Evolutionary conservation across 2,888 invertebrate genomes (phyloP).

Genomic region (Cephus pygmeus): DNA sequence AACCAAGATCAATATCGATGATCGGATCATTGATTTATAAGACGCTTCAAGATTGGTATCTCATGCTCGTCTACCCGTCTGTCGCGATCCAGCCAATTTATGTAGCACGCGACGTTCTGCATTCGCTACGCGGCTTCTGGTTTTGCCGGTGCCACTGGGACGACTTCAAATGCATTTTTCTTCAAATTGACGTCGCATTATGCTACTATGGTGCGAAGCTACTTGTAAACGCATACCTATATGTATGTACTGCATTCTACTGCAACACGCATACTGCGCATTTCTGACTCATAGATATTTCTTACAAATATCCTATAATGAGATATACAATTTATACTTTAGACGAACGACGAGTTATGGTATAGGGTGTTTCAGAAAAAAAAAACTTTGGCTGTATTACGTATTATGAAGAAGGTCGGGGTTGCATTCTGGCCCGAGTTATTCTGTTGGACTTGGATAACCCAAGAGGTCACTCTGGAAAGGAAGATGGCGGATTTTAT

Average conservation of each 20-base stretch:
- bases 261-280: background rate
- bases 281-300: background rate
- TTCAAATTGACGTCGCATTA: background rate
- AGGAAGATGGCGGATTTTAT: background rate
- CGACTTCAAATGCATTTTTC: background rate
- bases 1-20: conserved; percentile 40
- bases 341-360: background rate
- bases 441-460: background rate
- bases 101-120: conserved; percentile 50
- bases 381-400: background rate
- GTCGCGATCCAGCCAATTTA: conserved; percentile 48
- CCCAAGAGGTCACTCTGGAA: background rate
- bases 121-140: conserved; percentile 45
- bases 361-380: background rate
- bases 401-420: background rate
- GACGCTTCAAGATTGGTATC: conserved; percentile 45
- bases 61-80: conserved; percentile 35
- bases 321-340: background rate
- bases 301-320: background rate
- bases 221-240: background rate
- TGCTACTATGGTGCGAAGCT: background rate
- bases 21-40: conserved; percentile 51
- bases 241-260: background rate
- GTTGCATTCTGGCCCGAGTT: background rate
- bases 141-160: conserved; percentile 38